These are phyloP conservation scores for Cotesia chilonis DNA, from an alignment of 1,140 invertebrate genomes.

Conservation along the genomic window DNA sequence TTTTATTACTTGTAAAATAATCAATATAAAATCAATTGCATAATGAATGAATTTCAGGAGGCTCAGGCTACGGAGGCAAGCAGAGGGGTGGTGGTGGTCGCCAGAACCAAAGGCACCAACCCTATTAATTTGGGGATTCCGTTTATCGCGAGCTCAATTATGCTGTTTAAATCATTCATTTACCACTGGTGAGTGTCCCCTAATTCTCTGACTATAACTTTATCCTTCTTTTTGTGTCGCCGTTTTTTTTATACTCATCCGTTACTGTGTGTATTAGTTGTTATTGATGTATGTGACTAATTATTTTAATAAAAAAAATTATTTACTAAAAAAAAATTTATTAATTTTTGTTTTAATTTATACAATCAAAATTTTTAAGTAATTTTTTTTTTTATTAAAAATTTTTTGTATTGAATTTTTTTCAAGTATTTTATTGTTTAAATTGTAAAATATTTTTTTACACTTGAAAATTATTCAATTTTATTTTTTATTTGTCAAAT, in stretches of 20 bases:
- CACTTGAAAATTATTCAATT: neutral
- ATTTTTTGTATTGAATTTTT: too few relatives aligned
- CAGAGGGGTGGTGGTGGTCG: slow-evolving; percentile 73
- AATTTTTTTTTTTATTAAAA: too few relatives aligned
- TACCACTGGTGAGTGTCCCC: slow-evolving; percentile 62
- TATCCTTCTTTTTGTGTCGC: slow-evolving; percentile 33
- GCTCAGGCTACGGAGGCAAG: slow-evolving; percentile 70
- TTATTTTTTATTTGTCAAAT: too few relatives aligned
- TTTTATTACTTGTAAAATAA: slow-evolving; percentile 69
- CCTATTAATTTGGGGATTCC: slow-evolving; percentile 70
- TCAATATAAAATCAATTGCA: slow-evolving; percentile 38
- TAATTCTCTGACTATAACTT: slow-evolving; percentile 44
- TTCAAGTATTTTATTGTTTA: too few relatives aligned
- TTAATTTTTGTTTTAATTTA: too few relatives aligned
- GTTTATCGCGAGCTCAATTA: slow-evolving; percentile 57
- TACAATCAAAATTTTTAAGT: too few relatives aligned
- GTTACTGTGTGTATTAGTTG: neutral
- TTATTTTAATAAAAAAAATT: neutral
- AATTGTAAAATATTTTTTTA: neutral
- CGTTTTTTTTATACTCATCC: slow-evolving; percentile 13
- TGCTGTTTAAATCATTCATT: slow-evolving; percentile 58
- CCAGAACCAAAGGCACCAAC: slow-evolving; percentile 80
- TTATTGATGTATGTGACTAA: neutral
- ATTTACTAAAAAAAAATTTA: too few relatives aligned
- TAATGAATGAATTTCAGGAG: slow-evolving; percentile 66